Conservation (phyloP, 1,140 invertebrate genomes). For the Aphelenchoides avenae region DNA sequence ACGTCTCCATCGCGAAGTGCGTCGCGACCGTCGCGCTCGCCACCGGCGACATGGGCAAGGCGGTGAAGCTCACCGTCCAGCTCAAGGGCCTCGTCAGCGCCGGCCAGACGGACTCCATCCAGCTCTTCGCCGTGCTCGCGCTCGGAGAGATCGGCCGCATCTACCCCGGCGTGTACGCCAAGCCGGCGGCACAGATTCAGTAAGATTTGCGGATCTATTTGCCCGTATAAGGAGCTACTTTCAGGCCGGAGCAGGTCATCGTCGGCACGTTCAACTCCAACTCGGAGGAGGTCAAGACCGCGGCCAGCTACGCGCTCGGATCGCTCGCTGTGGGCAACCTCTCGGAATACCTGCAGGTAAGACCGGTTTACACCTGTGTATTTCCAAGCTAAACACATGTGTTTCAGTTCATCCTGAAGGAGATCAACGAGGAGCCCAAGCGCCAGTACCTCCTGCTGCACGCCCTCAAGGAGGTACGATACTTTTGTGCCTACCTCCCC, state of each 20-base stretch:
- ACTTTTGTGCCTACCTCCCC: conserved; percentile 4
- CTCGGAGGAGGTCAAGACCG: conserved; percentile 75
- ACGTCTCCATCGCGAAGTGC: conserved; percentile 32
- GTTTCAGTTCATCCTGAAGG: conserved; percentile 85
- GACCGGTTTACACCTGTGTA: no score
- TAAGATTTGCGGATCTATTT: conserved; percentile 59
- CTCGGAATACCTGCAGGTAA: conserved; percentile 81
- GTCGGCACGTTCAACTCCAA: conserved; percentile 61
- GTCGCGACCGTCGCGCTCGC: conserved; percentile 35
- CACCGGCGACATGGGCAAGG: conserved; percentile 14
- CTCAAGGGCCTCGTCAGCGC: conserved; percentile 38
- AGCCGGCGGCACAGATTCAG: conserved; percentile 58
- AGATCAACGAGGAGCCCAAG: conserved; percentile 87
- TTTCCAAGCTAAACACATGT: no score
- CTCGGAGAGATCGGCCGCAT: conserved; percentile 88
- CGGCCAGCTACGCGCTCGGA: conserved; percentile 90
- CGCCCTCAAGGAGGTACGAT: conserved; percentile 84
- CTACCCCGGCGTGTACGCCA: conserved; percentile 50
- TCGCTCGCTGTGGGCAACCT: conserved; percentile 83
- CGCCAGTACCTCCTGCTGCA: conserved; percentile 90
- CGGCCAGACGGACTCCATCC: conserved; percentile 66
- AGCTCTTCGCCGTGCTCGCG: conserved; percentile 81
- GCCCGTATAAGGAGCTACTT: conserved; percentile 8
- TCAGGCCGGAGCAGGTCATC: conserved; percentile 40
- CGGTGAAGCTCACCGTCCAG: conserved; percentile 59